Evolutionary conservation across 2,797 vertebrate genomes (phyloP).

Genomic region (Enteromius mattozi): DNA sequence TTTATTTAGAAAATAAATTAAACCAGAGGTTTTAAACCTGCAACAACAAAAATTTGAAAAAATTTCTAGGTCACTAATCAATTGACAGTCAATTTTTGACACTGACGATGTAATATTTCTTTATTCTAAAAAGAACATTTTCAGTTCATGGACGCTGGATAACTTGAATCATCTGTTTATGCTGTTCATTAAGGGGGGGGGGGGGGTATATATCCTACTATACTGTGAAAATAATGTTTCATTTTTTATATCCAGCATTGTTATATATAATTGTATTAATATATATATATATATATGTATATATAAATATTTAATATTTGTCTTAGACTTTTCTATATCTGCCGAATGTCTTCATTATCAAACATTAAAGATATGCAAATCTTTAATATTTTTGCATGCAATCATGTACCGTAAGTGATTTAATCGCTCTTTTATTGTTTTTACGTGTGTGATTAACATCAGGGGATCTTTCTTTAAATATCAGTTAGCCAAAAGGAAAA

Average conservation of each 20-base stretch:
- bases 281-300: neutral
- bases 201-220: neutral
- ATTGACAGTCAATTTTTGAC: neutral
- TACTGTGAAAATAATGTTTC: neutral
- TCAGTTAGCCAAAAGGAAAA: conserved; percentile 47
- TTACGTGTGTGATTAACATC: neutral
- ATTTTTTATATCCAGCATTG: neutral
- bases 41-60: neutral
- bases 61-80: neutral
- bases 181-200: too few species aligned
- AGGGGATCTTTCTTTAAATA: conserved; percentile 36
- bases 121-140: neutral
- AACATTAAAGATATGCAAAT: neutral
- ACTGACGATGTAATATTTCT: neutral
- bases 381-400: neutral
- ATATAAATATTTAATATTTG: too few species aligned
- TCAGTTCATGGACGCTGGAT: neutral
- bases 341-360: neutral
- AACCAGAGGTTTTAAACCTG: neutral
- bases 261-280: neutral
- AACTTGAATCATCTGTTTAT: neutral
- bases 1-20: neutral
- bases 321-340: neutral
- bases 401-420: neutral
- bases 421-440: neutral